Evolutionary conservation across 2,888 invertebrate genomes (phyloP).

Genomic region (Nomada flava): DNA sequence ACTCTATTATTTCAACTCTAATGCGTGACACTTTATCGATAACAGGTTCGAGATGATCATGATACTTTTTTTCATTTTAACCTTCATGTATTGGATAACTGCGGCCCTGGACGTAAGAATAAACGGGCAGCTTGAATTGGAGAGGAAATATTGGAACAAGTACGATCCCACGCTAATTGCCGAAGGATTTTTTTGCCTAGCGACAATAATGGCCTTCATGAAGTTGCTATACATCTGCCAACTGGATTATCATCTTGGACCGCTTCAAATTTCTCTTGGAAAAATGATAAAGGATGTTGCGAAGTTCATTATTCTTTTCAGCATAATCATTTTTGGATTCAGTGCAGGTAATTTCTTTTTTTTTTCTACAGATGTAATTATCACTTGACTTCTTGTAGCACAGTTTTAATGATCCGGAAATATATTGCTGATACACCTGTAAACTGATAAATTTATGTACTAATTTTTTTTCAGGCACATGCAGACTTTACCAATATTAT

Average conservation of each 20-base stretch:
- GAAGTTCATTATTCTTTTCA: constrained; percentile 87
- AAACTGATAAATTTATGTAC: too few relatives aligned
- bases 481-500: constrained; percentile 88
- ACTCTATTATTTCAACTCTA: background rate
- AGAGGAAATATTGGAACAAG: constrained; percentile 88
- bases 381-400: background rate
- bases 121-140: constrained; percentile 85
- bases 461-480: constrained; percentile 82
- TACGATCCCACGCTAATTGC: constrained; percentile 88
- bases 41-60: constrained; percentile 86
- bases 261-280: constrained; percentile 88
- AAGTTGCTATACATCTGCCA: constrained; percentile 88
- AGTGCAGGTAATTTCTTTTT: constrained; percentile 83
- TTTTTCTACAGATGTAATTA: too few relatives aligned
- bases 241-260: constrained; percentile 88
- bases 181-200: constrained; percentile 88
- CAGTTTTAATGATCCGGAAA: background rate
- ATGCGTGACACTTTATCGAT: constrained; percentile 13
- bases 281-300: constrained; percentile 89
- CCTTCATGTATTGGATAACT: constrained; percentile 88
- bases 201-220: constrained; percentile 88
- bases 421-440: background rate
- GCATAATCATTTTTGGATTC: constrained; percentile 84
- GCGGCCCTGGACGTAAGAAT: constrained; percentile 85
- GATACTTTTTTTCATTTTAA: constrained; percentile 86